These are phyloP conservation scores for Aquatica leii DNA, from an alignment of 2,888 invertebrate species.

Conservation along the genomic window DNA sequence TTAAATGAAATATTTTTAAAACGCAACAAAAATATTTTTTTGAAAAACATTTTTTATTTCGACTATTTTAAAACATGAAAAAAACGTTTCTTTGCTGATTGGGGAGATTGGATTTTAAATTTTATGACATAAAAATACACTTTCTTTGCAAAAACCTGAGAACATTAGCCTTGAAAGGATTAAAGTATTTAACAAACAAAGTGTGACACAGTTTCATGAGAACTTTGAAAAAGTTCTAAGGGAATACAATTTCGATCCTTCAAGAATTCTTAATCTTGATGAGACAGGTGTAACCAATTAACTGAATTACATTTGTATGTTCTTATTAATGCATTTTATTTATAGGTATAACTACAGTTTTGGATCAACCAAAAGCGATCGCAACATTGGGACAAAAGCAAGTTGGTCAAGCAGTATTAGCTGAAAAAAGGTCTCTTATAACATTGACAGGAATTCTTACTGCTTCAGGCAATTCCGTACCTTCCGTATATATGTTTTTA, in stretches of 20 bases:
- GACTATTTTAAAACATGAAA: too few species aligned
- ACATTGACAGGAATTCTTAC: neutral
- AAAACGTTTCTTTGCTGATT: too few species aligned
- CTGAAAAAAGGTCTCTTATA: neutral
- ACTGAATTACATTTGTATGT: neutral
- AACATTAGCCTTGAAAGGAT: neutral
- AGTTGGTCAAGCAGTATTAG: neutral
- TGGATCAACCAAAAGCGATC: neutral
- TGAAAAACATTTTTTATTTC: too few species aligned
- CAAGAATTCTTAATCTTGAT: conserved; percentile 5
- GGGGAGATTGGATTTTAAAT: conserved; percentile 1
- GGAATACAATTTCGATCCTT: conserved; percentile 2
- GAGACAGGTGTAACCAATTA: too few species aligned
- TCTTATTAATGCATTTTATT: neutral
- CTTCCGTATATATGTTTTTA: neutral
- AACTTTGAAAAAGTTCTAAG: neutral
- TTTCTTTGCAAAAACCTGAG: conserved; percentile 11
- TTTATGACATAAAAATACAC: conserved; percentile 12
- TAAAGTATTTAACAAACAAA: conserved; percentile 6
- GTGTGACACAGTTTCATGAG: neutral
- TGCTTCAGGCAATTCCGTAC: neutral
- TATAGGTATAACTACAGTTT: neutral
- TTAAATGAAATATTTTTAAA: too few species aligned
- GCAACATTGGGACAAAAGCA: neutral
- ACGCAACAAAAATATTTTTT: too few species aligned